Evolutionary conservation across 2,888 invertebrate species (phyloP).

Genomic region (Ichneumoninae sp.): DNA sequence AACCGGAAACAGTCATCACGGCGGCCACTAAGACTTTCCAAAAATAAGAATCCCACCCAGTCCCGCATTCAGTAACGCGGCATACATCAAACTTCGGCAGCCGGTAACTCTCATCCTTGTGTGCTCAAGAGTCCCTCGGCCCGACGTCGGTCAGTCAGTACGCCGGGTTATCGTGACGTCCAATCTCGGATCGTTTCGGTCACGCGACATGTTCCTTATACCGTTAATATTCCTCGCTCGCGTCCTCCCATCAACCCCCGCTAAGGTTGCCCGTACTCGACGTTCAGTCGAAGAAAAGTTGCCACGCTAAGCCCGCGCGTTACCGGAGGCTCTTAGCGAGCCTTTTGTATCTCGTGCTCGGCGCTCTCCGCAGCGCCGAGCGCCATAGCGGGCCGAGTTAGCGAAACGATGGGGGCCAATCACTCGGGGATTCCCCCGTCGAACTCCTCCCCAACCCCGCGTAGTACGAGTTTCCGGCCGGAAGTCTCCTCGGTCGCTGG

Average conservation of each 20-base stretch:
- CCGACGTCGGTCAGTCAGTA: conserved; percentile 63
- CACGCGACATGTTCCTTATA: conserved; percentile 73
- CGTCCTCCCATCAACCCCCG: conserved; percentile 30
- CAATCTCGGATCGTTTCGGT: conserved; percentile 75
- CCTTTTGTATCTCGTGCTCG: conserved; percentile 47
- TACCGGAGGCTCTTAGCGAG: conserved; percentile 25
- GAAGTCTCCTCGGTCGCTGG: conserved; percentile 23
- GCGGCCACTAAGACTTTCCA: background rate
- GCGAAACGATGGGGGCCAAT: conserved; percentile 59
- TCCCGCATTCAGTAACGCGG: conserved; percentile 13
- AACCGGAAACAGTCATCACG: background rate
- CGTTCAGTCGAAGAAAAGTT: conserved; percentile 39
- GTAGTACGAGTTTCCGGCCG: conserved; percentile 24
- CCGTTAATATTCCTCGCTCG: conserved; percentile 47
- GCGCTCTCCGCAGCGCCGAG: background rate
- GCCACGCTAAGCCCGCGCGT: conserved; percentile 42
- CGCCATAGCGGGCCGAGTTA: background rate
- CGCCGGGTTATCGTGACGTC: conserved; percentile 69
- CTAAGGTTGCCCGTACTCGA: background rate
- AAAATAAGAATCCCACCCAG: conserved; percentile 6
- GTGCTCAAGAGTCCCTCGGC: conserved; percentile 51
- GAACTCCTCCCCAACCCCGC: conserved; percentile 27
- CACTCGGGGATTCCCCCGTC: conserved; percentile 57
- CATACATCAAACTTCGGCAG: conserved; percentile 46
- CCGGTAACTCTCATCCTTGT: conserved; percentile 58